Conservation (phyloP, 2,113 vertebrate species). For the Cyprinodon tularosa region DNA sequence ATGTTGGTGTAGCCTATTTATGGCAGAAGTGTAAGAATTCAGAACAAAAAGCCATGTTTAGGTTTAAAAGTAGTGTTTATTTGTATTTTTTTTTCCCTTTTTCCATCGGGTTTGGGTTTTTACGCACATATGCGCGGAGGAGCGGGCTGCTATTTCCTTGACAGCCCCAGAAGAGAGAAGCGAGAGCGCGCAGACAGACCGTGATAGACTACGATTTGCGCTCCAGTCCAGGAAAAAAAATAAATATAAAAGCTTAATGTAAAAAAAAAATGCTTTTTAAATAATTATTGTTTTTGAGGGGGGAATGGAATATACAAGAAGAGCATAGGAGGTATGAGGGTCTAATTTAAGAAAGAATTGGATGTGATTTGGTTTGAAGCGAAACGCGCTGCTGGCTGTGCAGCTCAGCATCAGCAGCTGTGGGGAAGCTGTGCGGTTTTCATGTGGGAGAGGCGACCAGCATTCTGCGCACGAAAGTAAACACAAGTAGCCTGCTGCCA, state of each 20-base stretch:
- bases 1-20: background rate
- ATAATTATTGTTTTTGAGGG: too few relatives aligned
- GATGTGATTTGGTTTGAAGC: conserved; percentile 16
- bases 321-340: background rate
- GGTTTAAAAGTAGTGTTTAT: conserved; percentile 18
- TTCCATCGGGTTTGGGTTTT: conserved; percentile 12
- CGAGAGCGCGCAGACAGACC: conserved; percentile 52
- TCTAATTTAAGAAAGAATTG: conserved; percentile 13
- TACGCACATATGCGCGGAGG: conserved; percentile 40
- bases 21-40: background rate
- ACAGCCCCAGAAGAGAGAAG: conserved; percentile 51
- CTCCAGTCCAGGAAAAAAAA: conserved; percentile 3
- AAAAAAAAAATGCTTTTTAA: too few relatives aligned
- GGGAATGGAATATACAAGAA: background rate
- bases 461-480: conserved; percentile 35
- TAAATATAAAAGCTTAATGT: background rate
- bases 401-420: conserved; percentile 26
- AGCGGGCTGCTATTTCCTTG: conserved; percentile 67
- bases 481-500: conserved; percentile 12
- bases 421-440: background rate
- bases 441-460: conserved; percentile 15
- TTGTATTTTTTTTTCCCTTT: background rate
- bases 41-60: conserved; percentile 4
- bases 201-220: conserved; percentile 3
- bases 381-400: conserved; percentile 33